These are phyloP conservation scores for Myotis davidii DNA, from an alignment of 2,113 vertebrate species.

Conservation along the genomic window DNA sequence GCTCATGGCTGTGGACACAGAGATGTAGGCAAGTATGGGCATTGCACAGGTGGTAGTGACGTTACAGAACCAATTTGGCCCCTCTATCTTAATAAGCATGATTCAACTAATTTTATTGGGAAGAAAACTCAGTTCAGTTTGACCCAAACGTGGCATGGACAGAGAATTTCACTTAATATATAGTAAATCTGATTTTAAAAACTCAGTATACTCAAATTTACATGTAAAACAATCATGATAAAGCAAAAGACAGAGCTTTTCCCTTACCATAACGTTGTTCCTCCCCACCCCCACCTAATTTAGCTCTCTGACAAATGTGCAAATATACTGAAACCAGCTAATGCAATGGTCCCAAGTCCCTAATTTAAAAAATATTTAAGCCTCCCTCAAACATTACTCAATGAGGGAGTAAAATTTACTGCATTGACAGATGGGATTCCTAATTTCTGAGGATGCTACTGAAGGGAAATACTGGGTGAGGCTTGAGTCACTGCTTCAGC, in stretches of 20 bases:
- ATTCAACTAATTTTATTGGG: neutral
- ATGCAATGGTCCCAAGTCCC: neutral
- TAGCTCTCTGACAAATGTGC: neutral
- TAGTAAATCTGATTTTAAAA: slow-evolving; percentile 13
- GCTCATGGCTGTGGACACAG: neutral
- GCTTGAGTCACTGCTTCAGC: neutral
- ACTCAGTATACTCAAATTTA: neutral
- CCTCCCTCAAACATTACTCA: neutral
- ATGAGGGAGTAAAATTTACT: neutral
- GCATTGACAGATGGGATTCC: neutral
- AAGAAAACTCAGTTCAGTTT: slow-evolving; percentile 27
- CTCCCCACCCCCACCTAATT: too few species aligned
- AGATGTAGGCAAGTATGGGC: neutral
- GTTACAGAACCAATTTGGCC: neutral
- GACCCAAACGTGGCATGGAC: neutral
- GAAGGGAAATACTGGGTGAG: neutral
- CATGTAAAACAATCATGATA: neutral
- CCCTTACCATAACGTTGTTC: neutral
- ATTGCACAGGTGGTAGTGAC: neutral
- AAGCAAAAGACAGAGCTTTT: neutral
- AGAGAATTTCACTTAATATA: neutral
- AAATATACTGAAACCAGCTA: neutral
- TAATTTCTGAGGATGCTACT: neutral
- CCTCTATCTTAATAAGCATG: neutral
- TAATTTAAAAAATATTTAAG: neutral